Evolutionary conservation across 2,797 vertebrate species (phyloP), one percentile per base, ranked within the genome.

Genomic region (Esox lucius): DNA sequence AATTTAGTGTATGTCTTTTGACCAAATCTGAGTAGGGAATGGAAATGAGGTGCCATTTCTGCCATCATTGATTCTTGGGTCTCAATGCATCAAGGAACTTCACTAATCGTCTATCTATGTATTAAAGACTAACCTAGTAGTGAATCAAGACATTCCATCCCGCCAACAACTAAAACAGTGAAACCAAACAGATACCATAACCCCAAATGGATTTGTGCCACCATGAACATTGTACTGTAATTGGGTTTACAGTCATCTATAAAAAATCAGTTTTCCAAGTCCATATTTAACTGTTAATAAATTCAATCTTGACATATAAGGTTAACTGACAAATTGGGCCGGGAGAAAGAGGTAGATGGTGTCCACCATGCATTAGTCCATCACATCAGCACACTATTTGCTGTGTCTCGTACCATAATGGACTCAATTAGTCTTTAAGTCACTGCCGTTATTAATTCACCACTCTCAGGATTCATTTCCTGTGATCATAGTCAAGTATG

Each of bases 341-440:
- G 53, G 39, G 33, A 24, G 56, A 61, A 72, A 15, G 39, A 28
- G 74, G 70, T 79, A n/a, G 42, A 68, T 46, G 71, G 78, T 80
- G 74, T 76, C 84, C 76, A 9, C 78, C 78, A 46, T 11, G 42
- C 42, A 56, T 71, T 65, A 39, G 33, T 24, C 56, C 56, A 24
- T 61, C 56, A 61, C 78, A 66, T 80, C 70, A 35, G 77, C 74
- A 33, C 72, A 82, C 81, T 68, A 68, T 74, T 83, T 65, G 67
- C 74, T 17, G 71, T 70, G 77, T 78, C 70, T 74, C 87, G 71
- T 83, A 53, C 76, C 68, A 74, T 88, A 90, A 90, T 90, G 88
- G 85, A 86, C 85, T 89, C 89, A 90, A 91, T 90, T 92, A 91
- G 88, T 90, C 87, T 87, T 85, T 86, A 89, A 91, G 88, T 90